phyloP scores from a whole-genome alignment of 2,113 vertebrate species.

The Phainopepla nitens region DNA sequence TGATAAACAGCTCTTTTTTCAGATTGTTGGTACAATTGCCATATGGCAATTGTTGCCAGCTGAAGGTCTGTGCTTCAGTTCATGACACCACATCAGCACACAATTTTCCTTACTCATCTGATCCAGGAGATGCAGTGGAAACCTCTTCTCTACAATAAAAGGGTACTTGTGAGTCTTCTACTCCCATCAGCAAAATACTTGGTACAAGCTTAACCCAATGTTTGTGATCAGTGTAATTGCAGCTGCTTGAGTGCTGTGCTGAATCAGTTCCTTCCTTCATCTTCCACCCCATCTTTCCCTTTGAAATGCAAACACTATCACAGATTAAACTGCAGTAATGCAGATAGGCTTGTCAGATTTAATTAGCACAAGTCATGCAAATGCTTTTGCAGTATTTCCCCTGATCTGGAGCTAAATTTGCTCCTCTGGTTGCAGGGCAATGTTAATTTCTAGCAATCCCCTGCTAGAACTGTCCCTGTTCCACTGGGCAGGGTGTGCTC shows the following conservation, averaged over 20 bases:
- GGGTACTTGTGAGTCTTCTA: not conserved
- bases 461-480: not conserved
- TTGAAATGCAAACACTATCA: slow-evolving; percentile 34
- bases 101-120: slow-evolving; percentile 5
- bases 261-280: slow-evolving; percentile 50
- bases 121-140: slow-evolving; percentile 7
- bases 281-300: slow-evolving; percentile 14
- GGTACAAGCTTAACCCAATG: not conserved
- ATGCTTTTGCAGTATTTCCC: not conserved
- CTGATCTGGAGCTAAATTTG: not conserved
- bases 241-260: not conserved
- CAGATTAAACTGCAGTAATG: not conserved
- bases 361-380: not conserved
- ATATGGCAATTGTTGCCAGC: not conserved
- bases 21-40: not conserved
- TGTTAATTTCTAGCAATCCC: not conserved
- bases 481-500: not conserved
- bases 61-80: not conserved
- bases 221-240: slow-evolving; percentile 12
- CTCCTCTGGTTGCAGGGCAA: not conserved
- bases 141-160: not conserved
- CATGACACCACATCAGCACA: not conserved
- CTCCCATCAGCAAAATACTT: slow-evolving; percentile 16
- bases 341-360: slow-evolving; percentile 10
- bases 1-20: not conserved